Conservation (phyloP, 1,140 invertebrate genomes). For the Hydropsyche tenuis region DNA sequence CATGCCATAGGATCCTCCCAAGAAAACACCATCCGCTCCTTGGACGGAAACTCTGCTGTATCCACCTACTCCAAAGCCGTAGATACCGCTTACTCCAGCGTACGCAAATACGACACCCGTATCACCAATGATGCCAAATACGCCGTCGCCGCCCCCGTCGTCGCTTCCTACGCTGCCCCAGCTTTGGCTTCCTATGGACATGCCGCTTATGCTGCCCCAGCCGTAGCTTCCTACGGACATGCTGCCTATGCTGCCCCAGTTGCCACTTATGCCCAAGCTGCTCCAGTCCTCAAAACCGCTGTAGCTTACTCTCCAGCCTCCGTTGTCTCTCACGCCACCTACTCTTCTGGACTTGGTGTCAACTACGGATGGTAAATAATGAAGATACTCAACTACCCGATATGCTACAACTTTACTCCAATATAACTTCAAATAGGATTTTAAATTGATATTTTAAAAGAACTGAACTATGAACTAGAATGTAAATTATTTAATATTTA, state of each 20-base stretch:
- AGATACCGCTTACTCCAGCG: slow-evolving; percentile 69
- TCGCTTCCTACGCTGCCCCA: slow-evolving; percentile 50
- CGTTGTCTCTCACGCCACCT: slow-evolving; percentile 62
- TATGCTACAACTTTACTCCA: not conserved
- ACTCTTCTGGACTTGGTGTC: slow-evolving; percentile 58
- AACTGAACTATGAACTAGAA: slow-evolving; percentile 29
- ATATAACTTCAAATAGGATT: not conserved
- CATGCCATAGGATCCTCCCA: slow-evolving; percentile 64
- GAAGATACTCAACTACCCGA: not conserved
- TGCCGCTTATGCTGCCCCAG: slow-evolving; percentile 55
- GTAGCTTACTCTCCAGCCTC: slow-evolving; percentile 62
- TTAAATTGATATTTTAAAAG: not conserved
- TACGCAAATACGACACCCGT: slow-evolving; percentile 67
- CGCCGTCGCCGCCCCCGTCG: slow-evolving; percentile 52
- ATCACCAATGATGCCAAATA: slow-evolving; percentile 66
- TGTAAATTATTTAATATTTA: slow-evolving; percentile 18
- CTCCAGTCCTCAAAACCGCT: slow-evolving; percentile 54
- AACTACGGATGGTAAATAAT: slow-evolving; percentile 61
- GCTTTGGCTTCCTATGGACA: slow-evolving; percentile 46
- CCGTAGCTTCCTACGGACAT: slow-evolving; percentile 52
- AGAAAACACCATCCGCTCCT: slow-evolving; percentile 64
- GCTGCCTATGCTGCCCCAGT: slow-evolving; percentile 49
- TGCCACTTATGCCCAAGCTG: slow-evolving; percentile 50
- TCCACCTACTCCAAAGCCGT: slow-evolving; percentile 68
- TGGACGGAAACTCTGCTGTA: slow-evolving; percentile 65